Conservation (phyloP, 2,113 vertebrate genomes). For the Zosterops hypoxanthus region DNA sequence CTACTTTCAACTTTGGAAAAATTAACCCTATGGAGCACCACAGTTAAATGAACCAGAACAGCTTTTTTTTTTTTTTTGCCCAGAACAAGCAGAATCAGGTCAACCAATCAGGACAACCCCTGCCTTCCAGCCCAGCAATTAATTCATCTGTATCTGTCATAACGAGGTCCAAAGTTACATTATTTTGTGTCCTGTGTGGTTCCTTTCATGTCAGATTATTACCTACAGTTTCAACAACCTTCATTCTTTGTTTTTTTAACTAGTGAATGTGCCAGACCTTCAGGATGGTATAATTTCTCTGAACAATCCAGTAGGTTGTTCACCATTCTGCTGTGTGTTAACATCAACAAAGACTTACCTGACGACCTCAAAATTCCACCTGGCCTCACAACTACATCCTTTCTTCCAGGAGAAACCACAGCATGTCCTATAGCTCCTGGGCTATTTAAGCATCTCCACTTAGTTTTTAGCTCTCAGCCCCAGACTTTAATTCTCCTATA, state of each 20-base stretch:
- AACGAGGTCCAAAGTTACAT: rapidly evolving
- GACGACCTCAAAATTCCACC: background rate
- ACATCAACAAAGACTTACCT: background rate
- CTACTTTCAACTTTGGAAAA: background rate
- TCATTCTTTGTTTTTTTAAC: background rate
- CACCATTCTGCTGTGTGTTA: background rate
- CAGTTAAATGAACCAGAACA: background rate
- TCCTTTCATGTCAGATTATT: background rate
- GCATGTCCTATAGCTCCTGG: background rate
- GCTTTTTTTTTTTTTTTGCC: background rate
- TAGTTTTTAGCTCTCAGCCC: background rate
- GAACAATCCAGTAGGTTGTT: background rate
- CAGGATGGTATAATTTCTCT: background rate
- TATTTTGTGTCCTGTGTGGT: background rate
- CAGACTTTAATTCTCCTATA: background rate
- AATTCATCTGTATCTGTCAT: background rate
- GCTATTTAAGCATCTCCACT: background rate
- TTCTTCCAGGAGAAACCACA: background rate
- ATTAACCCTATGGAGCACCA: background rate
- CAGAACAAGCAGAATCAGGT: background rate
- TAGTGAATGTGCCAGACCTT: background rate
- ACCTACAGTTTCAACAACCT: background rate
- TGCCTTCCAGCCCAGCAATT: background rate
- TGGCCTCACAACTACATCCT: background rate
- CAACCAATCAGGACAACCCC: background rate